Evolutionary conservation across 2,113 vertebrate genomes (phyloP), one percentile per base, ranked within the genome.

Genomic region (Craseonycteris thonglongyai): DNA sequence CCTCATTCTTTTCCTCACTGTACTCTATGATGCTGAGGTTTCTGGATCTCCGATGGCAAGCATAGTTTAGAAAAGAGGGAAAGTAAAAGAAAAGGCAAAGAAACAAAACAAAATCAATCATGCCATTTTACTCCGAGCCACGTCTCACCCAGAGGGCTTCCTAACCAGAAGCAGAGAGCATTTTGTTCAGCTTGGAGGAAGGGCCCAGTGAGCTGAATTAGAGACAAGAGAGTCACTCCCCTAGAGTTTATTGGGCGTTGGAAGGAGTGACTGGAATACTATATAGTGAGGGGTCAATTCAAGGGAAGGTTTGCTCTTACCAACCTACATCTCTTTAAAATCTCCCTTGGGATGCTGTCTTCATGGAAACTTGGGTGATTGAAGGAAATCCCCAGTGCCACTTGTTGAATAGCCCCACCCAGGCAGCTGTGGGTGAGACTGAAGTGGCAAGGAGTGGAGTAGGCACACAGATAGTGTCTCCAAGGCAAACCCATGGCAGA

Each of bases 341-440:
- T n/a, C 11, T 26, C 30, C 24, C 15, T 10, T 26, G 38, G 42
- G 30, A 80, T 63, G 22, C 35, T 38, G 56, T 21, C 26, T 93
- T 28, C 56, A 33, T 9, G 9, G 38, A 54, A 47, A 86, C 35
- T 61, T 51, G 24, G 42, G n/a, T 24, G 30, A 49, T 6, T 30
- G 54, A 80, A 85, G 65, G 72, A 91, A 91, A 58, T 35, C 21
- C 40, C 58, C 76, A 86, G 6, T 15, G 35, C 26, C 65, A 97
- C 96, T 95, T 97, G 96, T 97, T 94, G 96, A 91, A 22, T 9
- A n/a, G 14, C 11, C n/a, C 85, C 81, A 15, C 54, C 35, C 42
- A 24, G 65, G 40, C 45, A 94, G 78, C 24, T 35, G 14, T 79
- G 66, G 35, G 26, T 1, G 51, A 45, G 16, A 47, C 54, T n/a